Conservation (phyloP, 2,888 invertebrate genomes). For the Digitonthophagus gazella region DNA sequence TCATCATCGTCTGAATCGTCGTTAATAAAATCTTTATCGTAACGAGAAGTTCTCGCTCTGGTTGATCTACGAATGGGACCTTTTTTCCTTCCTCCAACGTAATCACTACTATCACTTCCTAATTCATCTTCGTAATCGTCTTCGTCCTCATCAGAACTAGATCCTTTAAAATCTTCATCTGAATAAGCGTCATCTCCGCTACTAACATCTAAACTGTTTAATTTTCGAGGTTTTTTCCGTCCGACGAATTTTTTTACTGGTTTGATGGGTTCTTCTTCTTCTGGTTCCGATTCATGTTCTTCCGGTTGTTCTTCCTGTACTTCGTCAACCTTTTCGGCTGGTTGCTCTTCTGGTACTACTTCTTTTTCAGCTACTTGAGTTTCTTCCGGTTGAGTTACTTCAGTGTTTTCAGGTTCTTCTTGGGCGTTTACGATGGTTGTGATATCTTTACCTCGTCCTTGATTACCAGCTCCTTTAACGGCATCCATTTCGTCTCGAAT, state of each 20-base stretch:
- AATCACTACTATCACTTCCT: constrained; percentile 58
- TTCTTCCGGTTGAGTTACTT: constrained; percentile 31
- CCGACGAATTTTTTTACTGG: constrained; percentile 38
- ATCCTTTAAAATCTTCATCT: constrained; percentile 90
- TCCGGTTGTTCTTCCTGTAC: constrained; percentile 26
- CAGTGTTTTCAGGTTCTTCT: constrained; percentile 49
- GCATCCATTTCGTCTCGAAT: constrained; percentile 77
- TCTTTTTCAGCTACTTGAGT: background rate
- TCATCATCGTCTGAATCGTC: constrained; percentile 55
- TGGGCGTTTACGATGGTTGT: constrained; percentile 82
- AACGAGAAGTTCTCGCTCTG: constrained; percentile 54
- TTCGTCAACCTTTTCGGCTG: constrained; percentile 20
- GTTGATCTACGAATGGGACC: constrained; percentile 57
- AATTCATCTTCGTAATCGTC: constrained; percentile 60
- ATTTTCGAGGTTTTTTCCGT: constrained; percentile 68
- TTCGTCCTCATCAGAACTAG: constrained; percentile 56
- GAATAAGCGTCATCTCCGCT: constrained; percentile 70
- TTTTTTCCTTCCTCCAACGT: constrained; percentile 53
- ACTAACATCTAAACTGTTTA: constrained; percentile 70
- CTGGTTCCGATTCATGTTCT: constrained; percentile 43
- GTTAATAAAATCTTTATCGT: constrained; percentile 54
- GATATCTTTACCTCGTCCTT: constrained; percentile 87
- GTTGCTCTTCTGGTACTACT: background rate
- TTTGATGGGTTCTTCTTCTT: constrained; percentile 38
- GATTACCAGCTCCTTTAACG: constrained; percentile 75